These are phyloP conservation scores for Arge pagana DNA, from an alignment of 2,888 invertebrate genomes.

Conservation along the genomic window DNA sequence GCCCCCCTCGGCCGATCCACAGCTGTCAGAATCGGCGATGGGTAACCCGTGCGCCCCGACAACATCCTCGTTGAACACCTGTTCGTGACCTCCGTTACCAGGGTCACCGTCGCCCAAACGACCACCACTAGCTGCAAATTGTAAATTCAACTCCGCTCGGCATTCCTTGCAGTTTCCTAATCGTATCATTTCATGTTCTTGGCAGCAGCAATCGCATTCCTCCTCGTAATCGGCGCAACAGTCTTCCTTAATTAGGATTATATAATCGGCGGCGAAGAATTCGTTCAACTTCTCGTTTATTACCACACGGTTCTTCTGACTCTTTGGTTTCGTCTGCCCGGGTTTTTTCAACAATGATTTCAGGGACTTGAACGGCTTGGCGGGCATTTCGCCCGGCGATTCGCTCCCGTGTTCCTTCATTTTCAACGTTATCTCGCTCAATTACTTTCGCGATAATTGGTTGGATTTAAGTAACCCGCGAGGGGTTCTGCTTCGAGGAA, in stretches of 20 bases:
- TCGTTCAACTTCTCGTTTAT: conserved; percentile 89
- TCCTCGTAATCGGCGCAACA: conserved; percentile 83
- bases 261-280: conserved; percentile 91
- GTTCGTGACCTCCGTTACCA: conserved; percentile 19
- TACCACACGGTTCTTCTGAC: conserved; percentile 78
- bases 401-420: conserved; percentile 29
- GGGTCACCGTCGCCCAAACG: conserved; percentile 42
- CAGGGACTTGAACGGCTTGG: conserved; percentile 50
- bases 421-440: not conserved
- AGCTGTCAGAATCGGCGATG: conserved; percentile 26
- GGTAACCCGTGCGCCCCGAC: conserved; percentile 23
- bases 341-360: conserved; percentile 79
- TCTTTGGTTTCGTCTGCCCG: conserved; percentile 65
- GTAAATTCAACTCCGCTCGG: conserved; percentile 51
- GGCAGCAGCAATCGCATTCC: conserved; percentile 71
- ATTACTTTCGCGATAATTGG: too few relatives aligned
- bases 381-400: conserved; percentile 41
- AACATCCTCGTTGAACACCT: conserved; percentile 32
- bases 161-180: conserved; percentile 64
- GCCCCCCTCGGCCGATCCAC: conserved; percentile 24
- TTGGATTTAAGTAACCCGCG: too few relatives aligned
- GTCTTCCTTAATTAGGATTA: conserved; percentile 87
- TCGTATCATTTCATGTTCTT: conserved; percentile 71
- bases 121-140: conserved; percentile 54
- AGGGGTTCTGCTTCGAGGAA: too few relatives aligned